A percentile compares a stretch with the other conserved stretches of the same genome.
These are phyloP conservation scores for Bradypus variegatus DNA, from an alignment of 2,797 vertebrate species.

Conservation along the genomic window DNA sequence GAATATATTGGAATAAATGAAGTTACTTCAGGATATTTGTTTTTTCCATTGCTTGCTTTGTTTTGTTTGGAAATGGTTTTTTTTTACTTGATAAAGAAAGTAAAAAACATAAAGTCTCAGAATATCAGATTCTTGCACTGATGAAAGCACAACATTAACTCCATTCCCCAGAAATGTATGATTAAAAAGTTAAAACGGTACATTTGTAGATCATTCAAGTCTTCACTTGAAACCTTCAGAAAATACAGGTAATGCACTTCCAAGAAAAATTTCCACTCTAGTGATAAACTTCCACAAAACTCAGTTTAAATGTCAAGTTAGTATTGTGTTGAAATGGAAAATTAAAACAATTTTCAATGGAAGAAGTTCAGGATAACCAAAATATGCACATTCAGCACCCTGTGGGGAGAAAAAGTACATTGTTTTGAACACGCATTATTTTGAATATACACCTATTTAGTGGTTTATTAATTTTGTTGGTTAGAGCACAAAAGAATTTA, in stretches of 20 bases:
- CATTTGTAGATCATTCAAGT: slow-evolving; percentile 14
- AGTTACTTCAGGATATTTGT: too few relatives aligned
- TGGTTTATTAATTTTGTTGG: background rate
- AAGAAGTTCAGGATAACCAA: background rate
- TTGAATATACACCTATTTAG: too few relatives aligned
- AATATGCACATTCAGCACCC: slow-evolving; percentile 52
- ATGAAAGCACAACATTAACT: slow-evolving; percentile 38
- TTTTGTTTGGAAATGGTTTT: too few relatives aligned
- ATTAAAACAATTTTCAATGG: slow-evolving; percentile 41
- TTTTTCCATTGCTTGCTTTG: too few relatives aligned
- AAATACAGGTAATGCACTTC: slow-evolving; percentile 36
- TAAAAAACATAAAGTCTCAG: too few relatives aligned
- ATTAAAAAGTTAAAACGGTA: slow-evolving; percentile 46
- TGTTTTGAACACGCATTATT: background rate
- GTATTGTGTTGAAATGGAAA: slow-evolving; percentile 51
- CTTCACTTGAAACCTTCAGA: slow-evolving; percentile 53
- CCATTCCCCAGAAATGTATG: slow-evolving; percentile 38
- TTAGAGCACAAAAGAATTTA: background rate
- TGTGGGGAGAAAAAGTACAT: background rate
- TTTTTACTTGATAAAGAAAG: too few relatives aligned
- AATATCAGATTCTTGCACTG: slow-evolving; percentile 47
- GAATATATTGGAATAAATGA: too few relatives aligned
- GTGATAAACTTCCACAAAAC: slow-evolving; percentile 43
- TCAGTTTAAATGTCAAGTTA: slow-evolving; percentile 1
- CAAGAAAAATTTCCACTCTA: slow-evolving; percentile 49